These are phyloP conservation scores for Tenthredo livida DNA, from an alignment of 2,888 invertebrate genomes.

Conservation along the genomic window DNA sequence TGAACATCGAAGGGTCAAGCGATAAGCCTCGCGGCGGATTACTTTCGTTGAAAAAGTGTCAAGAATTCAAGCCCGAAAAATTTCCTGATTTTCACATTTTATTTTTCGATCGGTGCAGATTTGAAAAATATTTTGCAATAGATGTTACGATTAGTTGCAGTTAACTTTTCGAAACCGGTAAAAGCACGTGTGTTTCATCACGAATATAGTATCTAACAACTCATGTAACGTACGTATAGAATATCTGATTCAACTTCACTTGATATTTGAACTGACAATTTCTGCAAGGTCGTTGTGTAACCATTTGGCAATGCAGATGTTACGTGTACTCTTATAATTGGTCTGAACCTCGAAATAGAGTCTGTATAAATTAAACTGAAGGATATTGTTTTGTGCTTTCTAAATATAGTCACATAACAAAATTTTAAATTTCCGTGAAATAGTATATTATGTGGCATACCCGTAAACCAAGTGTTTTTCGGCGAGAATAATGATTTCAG, in stretches of 20 bases:
- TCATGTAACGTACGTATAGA: not conserved
- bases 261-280: not conserved
- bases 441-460: too few relatives aligned
- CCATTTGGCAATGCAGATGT: not conserved
- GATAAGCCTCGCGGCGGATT: not conserved
- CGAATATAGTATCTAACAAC: not conserved
- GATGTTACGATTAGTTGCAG: not conserved
- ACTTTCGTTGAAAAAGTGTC: not conserved
- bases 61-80: not conserved
- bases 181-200: not conserved
- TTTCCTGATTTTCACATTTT: not conserved
- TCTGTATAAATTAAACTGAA: constrained; percentile 7
- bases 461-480: too few relatives aligned
- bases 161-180: not conserved
- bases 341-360: constrained; percentile 14
- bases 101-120: not conserved
- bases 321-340: not conserved
- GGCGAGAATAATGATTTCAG: too few relatives aligned
- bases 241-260: constrained; percentile 15
- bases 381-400: constrained; percentile 20
- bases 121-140: not conserved
- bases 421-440: constrained; percentile 6
- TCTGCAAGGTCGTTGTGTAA: constrained; percentile 18
- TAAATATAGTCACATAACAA: constrained; percentile 23
- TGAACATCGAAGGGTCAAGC: not conserved